phyloP scores from a whole-genome alignment of 2,797 vertebrate genomes.

The Aeoliscus strigatus region DNA sequence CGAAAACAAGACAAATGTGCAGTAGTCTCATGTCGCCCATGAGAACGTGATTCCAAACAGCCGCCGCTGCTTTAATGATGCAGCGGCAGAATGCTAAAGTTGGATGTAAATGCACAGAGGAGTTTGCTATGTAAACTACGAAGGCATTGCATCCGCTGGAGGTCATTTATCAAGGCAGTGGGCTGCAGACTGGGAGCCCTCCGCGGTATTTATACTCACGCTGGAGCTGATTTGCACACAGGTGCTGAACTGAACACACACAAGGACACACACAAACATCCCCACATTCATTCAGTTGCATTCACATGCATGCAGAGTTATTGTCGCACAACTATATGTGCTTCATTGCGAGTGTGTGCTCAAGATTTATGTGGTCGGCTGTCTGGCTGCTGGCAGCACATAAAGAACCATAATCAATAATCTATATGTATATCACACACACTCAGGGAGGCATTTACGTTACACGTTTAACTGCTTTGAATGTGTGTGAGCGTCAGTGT shows the following conservation, averaged over 20 bases:
- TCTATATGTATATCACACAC: conserved; percentile 57
- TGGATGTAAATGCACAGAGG: conserved; percentile 33
- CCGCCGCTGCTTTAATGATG: conserved; percentile 44
- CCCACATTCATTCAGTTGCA: too few species aligned
- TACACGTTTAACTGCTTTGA: too few species aligned
- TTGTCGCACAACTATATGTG: conserved; percentile 20
- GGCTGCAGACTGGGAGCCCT: conserved; percentile 38
- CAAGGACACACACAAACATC: conserved; percentile 19
- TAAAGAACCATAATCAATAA: conserved; percentile 69
- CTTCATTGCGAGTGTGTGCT: conserved; percentile 26
- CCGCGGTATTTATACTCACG: conserved; percentile 50
- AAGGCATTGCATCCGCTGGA: conserved; percentile 55
- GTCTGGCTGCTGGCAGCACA: conserved; percentile 42
- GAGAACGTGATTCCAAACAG: conserved; percentile 19
- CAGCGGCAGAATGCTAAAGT: conserved; percentile 15
- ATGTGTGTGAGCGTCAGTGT: too few species aligned
- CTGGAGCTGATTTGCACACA: conserved; percentile 48
- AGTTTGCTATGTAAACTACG: conserved; percentile 45
- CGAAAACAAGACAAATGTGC: conserved; percentile 12
- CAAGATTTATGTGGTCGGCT: conserved; percentile 42
- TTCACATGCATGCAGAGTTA: conserved; percentile 22
- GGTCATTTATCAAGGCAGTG: conserved; percentile 59
- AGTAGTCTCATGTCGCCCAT: conserved; percentile 18
- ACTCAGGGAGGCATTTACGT: conserved; percentile 3
- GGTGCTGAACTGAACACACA: conserved; percentile 9